Evolutionary conservation across 1,140 invertebrate genomes (phyloP), one percentile per base, ranked within the genome.

Genomic region (Thaumatotibia leucotreta): DNA sequence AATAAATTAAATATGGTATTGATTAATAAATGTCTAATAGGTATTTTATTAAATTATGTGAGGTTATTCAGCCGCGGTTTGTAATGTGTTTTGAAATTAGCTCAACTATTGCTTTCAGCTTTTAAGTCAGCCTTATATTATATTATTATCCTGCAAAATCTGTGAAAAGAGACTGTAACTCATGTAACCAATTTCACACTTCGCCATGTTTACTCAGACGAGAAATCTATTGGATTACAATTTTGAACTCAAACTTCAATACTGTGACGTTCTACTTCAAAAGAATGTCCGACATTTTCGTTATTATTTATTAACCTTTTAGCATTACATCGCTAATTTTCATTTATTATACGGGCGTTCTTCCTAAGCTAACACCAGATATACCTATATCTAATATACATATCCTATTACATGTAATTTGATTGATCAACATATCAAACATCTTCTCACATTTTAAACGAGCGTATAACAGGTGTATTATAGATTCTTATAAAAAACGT

Each of bases 361-460:
- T 58, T 29, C 24, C 29, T 58, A 58, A 14, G 20, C 17, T 45
- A 45, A 17, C 17, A 4, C 39, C n/a, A 58, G 11, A 27, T 27
- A 9, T 27, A 50, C 8, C 2, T 50, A 58, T 27, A 58, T 14
- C n/a, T n/a, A n/a, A n/a, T n/a, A n/a, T n/a, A n/a, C 6, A 14
- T 58, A 58, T 58, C 52, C 52, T 58, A 24, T 27, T 58, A 27
- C 52, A 58, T 8, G 39, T 58, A 14, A 58, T 58, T 58, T 58
- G 52, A 58, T 58, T 58, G 52, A 58, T 58, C 29, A 58, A 27
- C 52, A 58, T 27, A 58, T 58, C 14, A 58, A 58, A 24, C 11
- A 29, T 0, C 52, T 27, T 58, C 52, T 58, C 52, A 27, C 3
- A 27, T 58, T 58, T n/a, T 31, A 58, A 58, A 58, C n/a, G 27